phyloP scores from a whole-genome alignment of 2,797 vertebrate genomes.

The Allenopithecus nigroviridis region DNA sequence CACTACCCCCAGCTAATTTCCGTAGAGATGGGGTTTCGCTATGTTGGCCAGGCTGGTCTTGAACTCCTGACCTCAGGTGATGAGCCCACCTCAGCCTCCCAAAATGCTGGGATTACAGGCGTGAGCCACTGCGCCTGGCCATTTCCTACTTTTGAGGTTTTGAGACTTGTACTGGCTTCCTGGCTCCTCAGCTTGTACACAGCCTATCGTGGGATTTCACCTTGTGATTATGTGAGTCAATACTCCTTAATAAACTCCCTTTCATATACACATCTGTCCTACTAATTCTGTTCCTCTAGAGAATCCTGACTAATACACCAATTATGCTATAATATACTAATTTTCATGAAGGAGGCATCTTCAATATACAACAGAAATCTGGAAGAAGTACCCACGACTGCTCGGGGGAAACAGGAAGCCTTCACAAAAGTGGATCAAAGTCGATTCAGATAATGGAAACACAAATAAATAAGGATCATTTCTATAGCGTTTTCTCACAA shows the following conservation, averaged over 20 bases:
- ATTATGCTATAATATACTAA: background rate
- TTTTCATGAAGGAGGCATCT: background rate
- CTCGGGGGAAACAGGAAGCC: background rate
- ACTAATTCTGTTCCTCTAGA: no score
- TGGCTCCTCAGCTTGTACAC: no score
- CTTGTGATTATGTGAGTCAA: no score
- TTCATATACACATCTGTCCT: no score
- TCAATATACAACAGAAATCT: background rate
- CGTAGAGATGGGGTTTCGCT: background rate
- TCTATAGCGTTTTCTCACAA: background rate
- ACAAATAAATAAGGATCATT: background rate
- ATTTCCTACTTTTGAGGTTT: no score
- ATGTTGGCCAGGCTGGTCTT: background rate
- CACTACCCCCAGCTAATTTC: background rate
- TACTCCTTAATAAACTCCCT: no score
- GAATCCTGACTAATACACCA: no score
- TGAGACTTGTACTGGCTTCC: no score
- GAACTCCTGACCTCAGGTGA: background rate
- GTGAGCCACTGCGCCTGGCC: background rate
- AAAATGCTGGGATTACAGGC: background rate
- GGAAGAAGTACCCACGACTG: background rate
- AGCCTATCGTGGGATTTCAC: no score
- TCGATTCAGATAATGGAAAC: background rate
- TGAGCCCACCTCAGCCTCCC: background rate
- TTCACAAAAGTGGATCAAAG: background rate